Percentiles rank a stretch among this genome's conserved stretches.
phyloP scores from a whole-genome alignment of 2,113 vertebrate genomes.

The Lophochroa leadbeateri region DNA sequence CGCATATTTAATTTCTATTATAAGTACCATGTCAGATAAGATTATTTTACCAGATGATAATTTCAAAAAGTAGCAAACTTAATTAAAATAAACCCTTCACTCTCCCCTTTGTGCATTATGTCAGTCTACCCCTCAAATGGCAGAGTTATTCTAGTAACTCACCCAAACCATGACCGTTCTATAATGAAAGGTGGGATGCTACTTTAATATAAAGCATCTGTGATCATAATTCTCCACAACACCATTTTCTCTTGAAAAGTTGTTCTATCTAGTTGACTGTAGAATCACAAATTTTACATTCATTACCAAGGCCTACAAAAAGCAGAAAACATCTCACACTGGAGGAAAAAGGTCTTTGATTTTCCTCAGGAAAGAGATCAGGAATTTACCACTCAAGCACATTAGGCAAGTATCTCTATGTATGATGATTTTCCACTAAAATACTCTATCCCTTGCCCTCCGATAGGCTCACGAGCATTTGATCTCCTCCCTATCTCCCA shows the following conservation, averaged over 20 bases:
- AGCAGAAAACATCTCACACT: neutral
- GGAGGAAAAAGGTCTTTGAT: neutral
- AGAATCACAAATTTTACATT: neutral
- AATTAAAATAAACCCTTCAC: neutral
- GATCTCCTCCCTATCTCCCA: neutral
- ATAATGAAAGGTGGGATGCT: neutral
- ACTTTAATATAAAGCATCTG: neutral
- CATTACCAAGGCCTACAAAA: neutral
- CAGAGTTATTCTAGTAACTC: neutral
- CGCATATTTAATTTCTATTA: neutral
- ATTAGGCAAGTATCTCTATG: neutral
- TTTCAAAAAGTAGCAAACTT: neutral
- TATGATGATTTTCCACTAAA: neutral
- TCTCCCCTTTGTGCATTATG: neutral
- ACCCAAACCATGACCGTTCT: neutral
- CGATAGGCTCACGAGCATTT: neutral
- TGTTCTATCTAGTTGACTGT: neutral
- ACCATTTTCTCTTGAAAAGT: neutral
- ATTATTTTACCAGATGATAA: neutral
- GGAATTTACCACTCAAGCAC: neutral
- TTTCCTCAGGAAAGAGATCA: neutral
- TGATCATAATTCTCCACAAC: neutral
- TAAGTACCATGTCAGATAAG: neutral
- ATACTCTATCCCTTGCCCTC: neutral
- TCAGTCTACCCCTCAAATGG: neutral